Evolutionary conservation across 2,797 vertebrate genomes (phyloP).

Genomic region (Aulostomus chinensis): DNA sequence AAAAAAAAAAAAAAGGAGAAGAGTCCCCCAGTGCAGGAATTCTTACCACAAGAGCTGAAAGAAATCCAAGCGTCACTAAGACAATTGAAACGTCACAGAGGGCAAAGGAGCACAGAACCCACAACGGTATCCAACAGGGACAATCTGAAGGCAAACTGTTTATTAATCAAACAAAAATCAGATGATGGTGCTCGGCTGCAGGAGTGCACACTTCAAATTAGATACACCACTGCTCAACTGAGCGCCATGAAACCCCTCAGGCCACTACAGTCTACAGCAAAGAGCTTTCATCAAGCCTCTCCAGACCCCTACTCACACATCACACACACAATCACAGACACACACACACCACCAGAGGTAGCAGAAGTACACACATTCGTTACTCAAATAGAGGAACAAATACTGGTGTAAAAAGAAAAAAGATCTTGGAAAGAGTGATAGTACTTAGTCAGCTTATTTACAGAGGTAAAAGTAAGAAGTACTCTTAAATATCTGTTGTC

Average conservation of each 20-base stretch:
- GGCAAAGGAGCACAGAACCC: conserved; percentile 45
- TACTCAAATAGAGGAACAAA: too few species aligned
- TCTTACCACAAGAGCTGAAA: conserved; percentile 63
- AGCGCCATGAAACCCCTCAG: conserved; percentile 74
- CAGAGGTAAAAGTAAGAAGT: too few species aligned
- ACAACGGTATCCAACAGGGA: conserved; percentile 45
- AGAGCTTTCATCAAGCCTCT: conserved; percentile 78
- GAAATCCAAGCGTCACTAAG: conserved; percentile 62
- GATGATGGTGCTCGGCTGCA: conserved; percentile 73
- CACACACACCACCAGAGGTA: neutral
- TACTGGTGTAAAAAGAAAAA: too few species aligned
- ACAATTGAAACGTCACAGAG: conserved; percentile 40
- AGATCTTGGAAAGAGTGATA: too few species aligned
- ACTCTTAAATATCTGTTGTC: too few species aligned
- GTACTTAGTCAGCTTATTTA: too few species aligned
- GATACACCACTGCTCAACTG: conserved; percentile 38
- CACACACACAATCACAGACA: conserved; percentile 48
- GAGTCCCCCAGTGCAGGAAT: conserved; percentile 58
- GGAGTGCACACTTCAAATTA: conserved; percentile 21
- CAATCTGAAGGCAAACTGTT: conserved; percentile 65
- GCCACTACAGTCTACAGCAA: conserved; percentile 67
- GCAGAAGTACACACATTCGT: too few species aligned
- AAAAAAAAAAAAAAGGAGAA: conserved; percentile 41
- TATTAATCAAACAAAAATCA: conserved; percentile 55
- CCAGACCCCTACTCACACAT: conserved; percentile 64